Percentiles rank a stretch among this genome's conserved stretches.
Conservation (phyloP, 2,888 invertebrate genomes). For the Luperina testacea region DNA sequence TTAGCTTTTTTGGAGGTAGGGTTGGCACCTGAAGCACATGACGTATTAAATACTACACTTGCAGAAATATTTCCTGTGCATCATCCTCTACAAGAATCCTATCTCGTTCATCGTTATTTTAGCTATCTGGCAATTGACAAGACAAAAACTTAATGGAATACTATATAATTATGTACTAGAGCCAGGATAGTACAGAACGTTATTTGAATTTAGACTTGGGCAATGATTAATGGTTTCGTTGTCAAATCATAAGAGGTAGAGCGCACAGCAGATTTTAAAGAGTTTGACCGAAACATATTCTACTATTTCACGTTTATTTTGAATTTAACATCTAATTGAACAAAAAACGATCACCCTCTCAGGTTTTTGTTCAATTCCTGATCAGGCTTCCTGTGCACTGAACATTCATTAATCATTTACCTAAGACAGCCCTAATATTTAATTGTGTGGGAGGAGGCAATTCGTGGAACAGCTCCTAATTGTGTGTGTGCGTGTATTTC, state of each 20-base stretch:
- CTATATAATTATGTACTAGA: neutral
- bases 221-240: neutral
- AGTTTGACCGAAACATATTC: conserved; percentile 10
- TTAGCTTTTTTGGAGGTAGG: conserved; percentile 82
- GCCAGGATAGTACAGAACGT: neutral
- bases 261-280: neutral
- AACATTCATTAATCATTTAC: conserved; percentile 53
- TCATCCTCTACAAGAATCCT: neutral
- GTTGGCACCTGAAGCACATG: conserved; percentile 66
- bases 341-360: conserved; percentile 9
- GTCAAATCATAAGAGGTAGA: neutral
- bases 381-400: conserved; percentile 59
- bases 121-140: conserved; percentile 5
- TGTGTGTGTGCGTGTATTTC: conserved; percentile 79
- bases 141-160: neutral
- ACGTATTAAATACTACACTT: neutral
- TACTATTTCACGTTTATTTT: conserved; percentile 12
- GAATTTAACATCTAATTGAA: conserved; percentile 19
- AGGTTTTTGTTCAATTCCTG: conserved; percentile 39
- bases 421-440: conserved; percentile 80
- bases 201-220: conserved; percentile 3
- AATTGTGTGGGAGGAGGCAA: conserved; percentile 86
- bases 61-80: neutral
- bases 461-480: conserved; percentile 84
- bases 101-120: neutral